A percentile compares a stretch with the other conserved stretches of the same genome.
Evolutionary conservation across 2,888 invertebrate genomes (phyloP).

Genomic region (Palloptera scutellata): DNA sequence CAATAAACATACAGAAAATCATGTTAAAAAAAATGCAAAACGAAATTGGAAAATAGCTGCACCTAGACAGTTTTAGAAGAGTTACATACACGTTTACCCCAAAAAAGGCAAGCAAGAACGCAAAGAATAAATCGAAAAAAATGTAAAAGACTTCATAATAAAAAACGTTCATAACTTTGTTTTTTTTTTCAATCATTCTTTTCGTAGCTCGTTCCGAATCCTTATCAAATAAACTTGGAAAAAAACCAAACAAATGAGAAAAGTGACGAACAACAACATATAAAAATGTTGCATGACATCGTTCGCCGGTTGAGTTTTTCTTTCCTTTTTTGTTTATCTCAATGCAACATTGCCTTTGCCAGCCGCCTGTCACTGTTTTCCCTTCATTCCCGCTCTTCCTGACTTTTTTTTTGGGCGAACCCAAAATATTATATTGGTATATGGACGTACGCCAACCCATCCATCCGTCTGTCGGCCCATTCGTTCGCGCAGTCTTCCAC

Average conservation of each 20-base stretch:
- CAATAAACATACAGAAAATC: constrained; percentile 45
- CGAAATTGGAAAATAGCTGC: too few relatives aligned
- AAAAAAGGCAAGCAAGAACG: too few relatives aligned
- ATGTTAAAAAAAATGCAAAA: neutral
- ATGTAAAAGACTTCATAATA: neutral
- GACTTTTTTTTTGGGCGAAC: too few relatives aligned
- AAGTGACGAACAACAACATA: neutral
- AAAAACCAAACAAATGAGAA: neutral
- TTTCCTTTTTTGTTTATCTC: constrained; percentile 20
- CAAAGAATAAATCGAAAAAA: neutral
- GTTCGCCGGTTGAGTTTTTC: constrained; percentile 20
- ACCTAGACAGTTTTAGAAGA: too few relatives aligned
- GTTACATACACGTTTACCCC: too few relatives aligned
- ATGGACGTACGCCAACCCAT: neutral
- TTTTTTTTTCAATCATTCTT: too few relatives aligned
- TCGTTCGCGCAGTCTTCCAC: neutral
- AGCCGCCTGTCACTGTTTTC: neutral
- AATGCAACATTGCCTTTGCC: constrained; percentile 1
- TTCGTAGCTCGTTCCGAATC: too few relatives aligned
- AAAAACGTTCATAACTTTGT: too few relatives aligned
- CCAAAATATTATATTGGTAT: too few relatives aligned
- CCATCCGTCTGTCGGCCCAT: neutral
- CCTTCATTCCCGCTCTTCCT: too few relatives aligned
- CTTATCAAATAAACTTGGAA: too few relatives aligned
- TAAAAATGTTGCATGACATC: constrained; percentile 13